phyloP scores from a whole-genome alignment of 2,113 vertebrate genomes.

The Telmatochromis sp. region DNA sequence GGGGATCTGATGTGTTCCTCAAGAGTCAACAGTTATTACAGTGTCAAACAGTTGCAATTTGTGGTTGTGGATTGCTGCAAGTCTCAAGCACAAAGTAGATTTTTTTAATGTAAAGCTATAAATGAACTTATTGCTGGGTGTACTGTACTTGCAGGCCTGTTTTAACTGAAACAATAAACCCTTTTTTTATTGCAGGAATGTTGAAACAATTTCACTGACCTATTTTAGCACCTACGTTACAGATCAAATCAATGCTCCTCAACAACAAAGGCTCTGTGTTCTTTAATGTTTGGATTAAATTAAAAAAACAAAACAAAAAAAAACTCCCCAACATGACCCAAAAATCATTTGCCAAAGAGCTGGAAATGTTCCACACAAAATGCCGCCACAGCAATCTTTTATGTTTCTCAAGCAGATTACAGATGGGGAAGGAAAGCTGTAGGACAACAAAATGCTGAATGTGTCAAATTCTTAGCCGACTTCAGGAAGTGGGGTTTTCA shows the following conservation, averaged over 20 bases:
- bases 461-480: conserved; percentile 7
- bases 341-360: conserved; percentile 13
- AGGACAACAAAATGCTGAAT: conserved; percentile 28
- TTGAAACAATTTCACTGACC: conserved; percentile 9
- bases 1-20: not conserved
- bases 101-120: not conserved
- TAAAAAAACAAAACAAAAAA: not conserved
- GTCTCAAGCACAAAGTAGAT: not conserved
- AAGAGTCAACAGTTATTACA: not conserved
- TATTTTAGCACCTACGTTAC: not conserved
- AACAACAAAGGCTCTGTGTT: not conserved
- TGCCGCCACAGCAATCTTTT: conserved; percentile 33
- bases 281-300: not conserved
- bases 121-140: not conserved
- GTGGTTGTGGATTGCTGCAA: not conserved
- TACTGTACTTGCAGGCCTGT: not conserved
- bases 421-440: conserved; percentile 24
- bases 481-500: conserved; percentile 38
- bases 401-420: conserved; percentile 33
- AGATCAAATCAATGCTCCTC: not conserved
- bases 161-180: not conserved
- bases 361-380: conserved; percentile 30
- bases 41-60: not conserved
- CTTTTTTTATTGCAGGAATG: not conserved
- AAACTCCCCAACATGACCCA: not conserved